Base-by-base conservation (phyloP, 1,140 invertebrate species). In the Listronotus bonariensis region DNA sequence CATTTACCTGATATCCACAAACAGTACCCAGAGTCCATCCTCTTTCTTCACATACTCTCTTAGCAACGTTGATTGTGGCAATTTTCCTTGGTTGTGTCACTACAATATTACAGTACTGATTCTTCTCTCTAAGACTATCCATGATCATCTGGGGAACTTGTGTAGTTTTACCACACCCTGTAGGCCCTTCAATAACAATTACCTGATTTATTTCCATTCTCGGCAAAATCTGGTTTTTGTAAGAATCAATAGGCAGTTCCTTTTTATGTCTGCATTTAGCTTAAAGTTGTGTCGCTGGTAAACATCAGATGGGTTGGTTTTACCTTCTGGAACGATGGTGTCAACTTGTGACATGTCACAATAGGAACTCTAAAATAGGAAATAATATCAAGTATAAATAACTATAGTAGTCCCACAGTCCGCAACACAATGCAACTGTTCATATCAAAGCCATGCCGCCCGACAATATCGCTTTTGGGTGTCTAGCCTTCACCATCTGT, bases 31-130 rank as follows among this genome's bases (percentile, higher is more conserved):
- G 72, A 70, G 85, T 74, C 84, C 92, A 93, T 41, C 85, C 79
- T 77, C 92, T 85, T 80, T 98, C 95, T 40, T 83, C 75, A 56
- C 92, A 90, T 17, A 98, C 91, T 71, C 93, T 84, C 68, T 91
- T 84, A 4, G 96, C 90, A 34, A 98, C 86, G 48, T 91, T 91
- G 14, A 97, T 88, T 3, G 96, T 93, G 17, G 95, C 92, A 67
- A 99, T 90, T 74, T 91, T 85, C 8, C 96, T 83, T 0, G 96
- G 96, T 76, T 98, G 93, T 0, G 94, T 93, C 20, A 95, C 89
- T 34, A 95, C 86, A 72, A 98, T 95, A 70, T 89, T 89, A 73
- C 85, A 87, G 53, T 81, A 77, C 43, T 78, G 77, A 15, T 81
- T 82, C 12, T 82, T 81, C 10, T 83, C 78, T 51, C 80, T 83